Conservation (phyloP, 2,113 vertebrate species). For the Beaufortia kweichowensis region DNA sequence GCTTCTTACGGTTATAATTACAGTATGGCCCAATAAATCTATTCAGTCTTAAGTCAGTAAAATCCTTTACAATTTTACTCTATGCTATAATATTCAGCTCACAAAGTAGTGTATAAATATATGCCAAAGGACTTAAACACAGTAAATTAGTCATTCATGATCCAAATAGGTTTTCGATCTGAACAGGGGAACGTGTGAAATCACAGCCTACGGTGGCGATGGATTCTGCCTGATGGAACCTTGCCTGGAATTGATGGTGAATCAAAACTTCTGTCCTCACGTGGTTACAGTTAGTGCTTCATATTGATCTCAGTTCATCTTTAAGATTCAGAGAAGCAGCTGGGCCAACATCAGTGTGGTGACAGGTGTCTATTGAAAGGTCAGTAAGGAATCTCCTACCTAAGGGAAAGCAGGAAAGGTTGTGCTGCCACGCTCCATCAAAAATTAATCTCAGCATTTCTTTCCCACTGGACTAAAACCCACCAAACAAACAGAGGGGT, state of each 20-base stretch:
- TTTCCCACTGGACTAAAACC: slow-evolving; percentile 54
- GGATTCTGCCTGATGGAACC: neutral
- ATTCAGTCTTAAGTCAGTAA: neutral
- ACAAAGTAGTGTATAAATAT: too few relatives aligned
- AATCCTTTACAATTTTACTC: neutral
- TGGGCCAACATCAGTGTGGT: slow-evolving; percentile 40
- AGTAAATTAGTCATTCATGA: neutral
- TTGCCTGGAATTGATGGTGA: slow-evolving; percentile 8
- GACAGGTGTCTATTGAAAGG: slow-evolving; percentile 61
- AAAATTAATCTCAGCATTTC: slow-evolving; percentile 65
- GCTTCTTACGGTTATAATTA: neutral
- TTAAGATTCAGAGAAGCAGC: slow-evolving; percentile 29
- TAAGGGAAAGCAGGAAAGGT: slow-evolving; percentile 68
- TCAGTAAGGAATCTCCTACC: slow-evolving; percentile 58
- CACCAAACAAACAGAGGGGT: slow-evolving; percentile 48
- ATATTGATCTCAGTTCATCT: slow-evolving; percentile 41
- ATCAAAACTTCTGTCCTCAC: slow-evolving; percentile 27
- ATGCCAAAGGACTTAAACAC: neutral
- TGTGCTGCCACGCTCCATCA: slow-evolving; percentile 64
- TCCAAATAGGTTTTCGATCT: slow-evolving; percentile 18
- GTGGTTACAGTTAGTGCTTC: slow-evolving; percentile 27
- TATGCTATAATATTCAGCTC: too few relatives aligned
- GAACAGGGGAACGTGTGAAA: slow-evolving; percentile 1
- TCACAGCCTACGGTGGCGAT: neutral
- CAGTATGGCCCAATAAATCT: neutral